phyloP scores from a whole-genome alignment of 2,888 invertebrate species.

The Ceramica pisi region DNA sequence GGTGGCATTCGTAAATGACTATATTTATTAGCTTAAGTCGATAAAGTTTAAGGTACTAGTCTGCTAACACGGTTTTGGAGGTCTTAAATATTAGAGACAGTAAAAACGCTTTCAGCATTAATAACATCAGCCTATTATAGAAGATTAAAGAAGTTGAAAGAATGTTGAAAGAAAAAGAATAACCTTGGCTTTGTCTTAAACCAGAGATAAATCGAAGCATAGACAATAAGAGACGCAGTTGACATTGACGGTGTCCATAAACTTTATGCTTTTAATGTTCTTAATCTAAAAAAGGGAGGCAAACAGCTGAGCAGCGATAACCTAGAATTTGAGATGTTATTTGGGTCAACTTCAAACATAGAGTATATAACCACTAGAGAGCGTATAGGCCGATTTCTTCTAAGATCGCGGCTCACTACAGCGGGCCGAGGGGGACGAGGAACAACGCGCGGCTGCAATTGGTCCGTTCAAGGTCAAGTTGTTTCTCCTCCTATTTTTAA shows the following conservation, averaged over 20 bases:
- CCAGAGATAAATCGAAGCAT: background rate
- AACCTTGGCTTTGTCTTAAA: background rate
- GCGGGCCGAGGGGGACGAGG: too few relatives aligned
- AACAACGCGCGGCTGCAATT: too few relatives aligned
- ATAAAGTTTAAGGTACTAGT: conserved; percentile 16
- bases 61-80: conserved; percentile 6
- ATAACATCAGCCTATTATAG: background rate
- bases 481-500: too few relatives aligned
- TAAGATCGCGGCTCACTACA: too few relatives aligned
- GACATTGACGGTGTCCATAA: background rate
- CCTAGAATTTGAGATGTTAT: background rate
- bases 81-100: conserved; percentile 2
- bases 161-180: background rate
- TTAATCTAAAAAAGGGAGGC: background rate
- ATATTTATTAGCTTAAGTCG: conserved; percentile 13
- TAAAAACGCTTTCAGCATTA: background rate
- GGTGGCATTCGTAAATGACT: background rate
- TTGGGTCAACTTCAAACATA: conserved; percentile 12
- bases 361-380: too few relatives aligned
- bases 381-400: too few relatives aligned
- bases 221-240: background rate
- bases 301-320: conserved; percentile 17
- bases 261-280: background rate
- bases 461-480: too few relatives aligned
- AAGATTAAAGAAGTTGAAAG: too few relatives aligned